Evolutionary conservation across 2,888 invertebrate species (phyloP).

Genomic region (Dryadula phaetusa): DNA sequence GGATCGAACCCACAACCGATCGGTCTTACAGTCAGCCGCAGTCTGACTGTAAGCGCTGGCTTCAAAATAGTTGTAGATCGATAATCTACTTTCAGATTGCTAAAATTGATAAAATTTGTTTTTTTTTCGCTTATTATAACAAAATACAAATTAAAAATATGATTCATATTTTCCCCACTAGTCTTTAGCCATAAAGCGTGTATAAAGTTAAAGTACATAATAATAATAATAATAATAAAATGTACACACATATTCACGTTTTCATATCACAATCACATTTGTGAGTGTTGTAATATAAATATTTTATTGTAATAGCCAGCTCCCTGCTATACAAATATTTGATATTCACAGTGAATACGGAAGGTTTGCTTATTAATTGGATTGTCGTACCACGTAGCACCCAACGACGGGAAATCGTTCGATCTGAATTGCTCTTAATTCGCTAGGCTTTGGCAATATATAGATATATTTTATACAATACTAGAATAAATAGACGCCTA

Average conservation of each 20-base stretch:
- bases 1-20: too few species aligned
- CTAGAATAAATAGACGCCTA: not conserved
- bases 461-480: constrained; percentile 9
- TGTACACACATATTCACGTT: not conserved
- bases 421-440: constrained; percentile 76
- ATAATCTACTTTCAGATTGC: too few species aligned
- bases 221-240: not conserved
- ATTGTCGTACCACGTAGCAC: constrained; percentile 42
- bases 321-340: constrained; percentile 60
- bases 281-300: constrained; percentile 51
- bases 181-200: not conserved
- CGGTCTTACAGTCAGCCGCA: too few species aligned
- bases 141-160: too few species aligned
- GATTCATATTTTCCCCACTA: too few species aligned
- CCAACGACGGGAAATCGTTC: constrained; percentile 47
- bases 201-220: not conserved
- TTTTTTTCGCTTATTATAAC: too few species aligned
- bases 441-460: constrained; percentile 44
- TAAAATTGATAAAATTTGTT: too few species aligned
- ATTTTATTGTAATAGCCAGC: constrained; percentile 49
- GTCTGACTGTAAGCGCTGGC: too few species aligned
- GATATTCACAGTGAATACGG: constrained; percentile 72
- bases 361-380: constrained; percentile 51
- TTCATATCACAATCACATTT: constrained; percentile 46
- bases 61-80: too few species aligned